phyloP scores from a whole-genome alignment of 2,113 vertebrate genomes.

The Microcebus griseorufus region DNA sequence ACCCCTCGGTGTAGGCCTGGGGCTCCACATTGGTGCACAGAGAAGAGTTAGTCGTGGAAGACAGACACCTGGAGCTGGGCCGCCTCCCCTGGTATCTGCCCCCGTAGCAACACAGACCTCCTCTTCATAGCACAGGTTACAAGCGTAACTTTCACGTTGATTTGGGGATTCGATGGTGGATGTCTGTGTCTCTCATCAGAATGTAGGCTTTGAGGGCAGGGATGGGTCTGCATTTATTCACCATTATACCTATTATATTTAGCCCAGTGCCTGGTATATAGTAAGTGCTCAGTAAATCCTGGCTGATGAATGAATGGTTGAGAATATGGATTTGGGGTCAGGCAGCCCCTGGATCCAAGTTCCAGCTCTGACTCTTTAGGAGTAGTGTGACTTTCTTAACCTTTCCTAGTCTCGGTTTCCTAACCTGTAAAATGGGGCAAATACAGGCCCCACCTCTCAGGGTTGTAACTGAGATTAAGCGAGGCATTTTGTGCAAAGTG shows the following conservation, averaged over 20 bases:
- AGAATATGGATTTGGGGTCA: background rate
- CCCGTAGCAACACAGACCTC: background rate
- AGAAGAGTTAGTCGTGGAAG: background rate
- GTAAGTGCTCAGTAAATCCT: background rate
- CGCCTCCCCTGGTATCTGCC: background rate
- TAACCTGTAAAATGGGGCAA: background rate
- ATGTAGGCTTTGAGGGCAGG: background rate
- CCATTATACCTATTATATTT: background rate
- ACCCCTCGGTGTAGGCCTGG: background rate
- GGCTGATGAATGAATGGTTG: background rate
- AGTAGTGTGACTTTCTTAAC: background rate
- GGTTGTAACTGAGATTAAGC: background rate
- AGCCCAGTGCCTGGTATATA: background rate
- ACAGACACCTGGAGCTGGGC: background rate
- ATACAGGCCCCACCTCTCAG: background rate
- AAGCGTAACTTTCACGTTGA: background rate
- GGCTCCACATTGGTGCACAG: background rate
- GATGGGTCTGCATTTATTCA: background rate
- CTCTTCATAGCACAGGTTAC: background rate
- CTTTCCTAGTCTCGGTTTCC: background rate
- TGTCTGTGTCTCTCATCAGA: background rate
- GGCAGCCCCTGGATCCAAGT: background rate
- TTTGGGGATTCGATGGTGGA: background rate
- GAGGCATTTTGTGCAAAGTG: background rate
- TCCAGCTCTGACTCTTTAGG: background rate